A percentile compares a stretch with the other conserved stretches of the same genome.
Evolutionary conservation across 1,140 invertebrate species (phyloP).

Genomic region (Archivesica marissinica): DNA sequence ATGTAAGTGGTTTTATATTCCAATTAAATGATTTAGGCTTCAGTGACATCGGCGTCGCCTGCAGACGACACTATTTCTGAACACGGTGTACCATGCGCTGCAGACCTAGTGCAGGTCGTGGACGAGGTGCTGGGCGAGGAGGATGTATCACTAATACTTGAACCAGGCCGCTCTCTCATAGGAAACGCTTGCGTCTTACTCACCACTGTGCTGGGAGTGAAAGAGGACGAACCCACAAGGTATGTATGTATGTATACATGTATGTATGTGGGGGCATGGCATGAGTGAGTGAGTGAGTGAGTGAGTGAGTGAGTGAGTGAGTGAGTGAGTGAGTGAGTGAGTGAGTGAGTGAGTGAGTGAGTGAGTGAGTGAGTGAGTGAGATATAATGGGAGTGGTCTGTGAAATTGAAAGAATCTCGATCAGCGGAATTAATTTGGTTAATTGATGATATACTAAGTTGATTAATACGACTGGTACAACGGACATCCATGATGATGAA

Average conservation of each 20-base stretch:
- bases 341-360: too few relatives aligned
- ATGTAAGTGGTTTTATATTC: background rate
- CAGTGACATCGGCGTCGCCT: background rate
- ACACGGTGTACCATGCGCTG: background rate
- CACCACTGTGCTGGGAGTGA: slow-evolving; percentile 73
- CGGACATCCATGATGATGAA: too few relatives aligned
- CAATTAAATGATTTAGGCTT: background rate
- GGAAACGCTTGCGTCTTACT: slow-evolving; percentile 82
- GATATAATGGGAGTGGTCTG: too few relatives aligned
- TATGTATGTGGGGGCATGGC: background rate
- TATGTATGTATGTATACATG: background rate
- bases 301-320: background rate
- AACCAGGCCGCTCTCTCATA: slow-evolving; percentile 83
- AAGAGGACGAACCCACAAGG: slow-evolving; percentile 70
- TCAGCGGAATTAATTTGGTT: too few relatives aligned
- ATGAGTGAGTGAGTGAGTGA: too few relatives aligned
- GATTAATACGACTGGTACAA: too few relatives aligned
- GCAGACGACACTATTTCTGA: background rate
- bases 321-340: background rate
- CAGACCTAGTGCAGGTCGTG: slow-evolving; percentile 17
- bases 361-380: too few relatives aligned
- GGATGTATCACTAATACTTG: slow-evolving; percentile 80
- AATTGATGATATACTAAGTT: too few relatives aligned
- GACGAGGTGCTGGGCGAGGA: slow-evolving; percentile 28
- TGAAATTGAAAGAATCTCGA: too few relatives aligned